Conservation (phyloP, 1,140 invertebrate species). For the Ceratitis capitata region DNA sequence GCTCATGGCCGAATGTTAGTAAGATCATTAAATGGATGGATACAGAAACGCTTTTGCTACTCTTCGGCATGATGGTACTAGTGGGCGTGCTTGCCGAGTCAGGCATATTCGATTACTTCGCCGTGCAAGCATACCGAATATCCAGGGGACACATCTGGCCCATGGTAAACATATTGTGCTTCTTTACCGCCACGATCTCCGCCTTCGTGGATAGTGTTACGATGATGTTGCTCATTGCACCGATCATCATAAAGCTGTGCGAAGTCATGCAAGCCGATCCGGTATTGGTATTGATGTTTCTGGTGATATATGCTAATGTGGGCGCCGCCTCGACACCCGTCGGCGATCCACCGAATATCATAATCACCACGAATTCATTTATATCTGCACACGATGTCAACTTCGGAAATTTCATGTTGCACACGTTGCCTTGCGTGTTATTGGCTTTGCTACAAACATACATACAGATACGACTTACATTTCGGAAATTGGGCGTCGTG, state of each 20-base stretch:
- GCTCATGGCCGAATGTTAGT: slow-evolving; percentile 75
- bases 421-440: slow-evolving; percentile 79
- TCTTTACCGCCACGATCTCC: slow-evolving; percentile 80
- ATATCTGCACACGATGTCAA: slow-evolving; percentile 69
- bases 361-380: slow-evolving; percentile 68
- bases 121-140: slow-evolving; percentile 79
- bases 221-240: slow-evolving; percentile 83
- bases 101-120: slow-evolving; percentile 84
- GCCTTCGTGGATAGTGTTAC: slow-evolving; percentile 88
- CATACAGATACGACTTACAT: slow-evolving; percentile 75
- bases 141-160: slow-evolving; percentile 82
- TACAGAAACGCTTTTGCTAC: slow-evolving; percentile 79
- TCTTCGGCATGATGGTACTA: slow-evolving; percentile 90
- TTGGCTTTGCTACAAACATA: slow-evolving; percentile 74
- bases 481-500: slow-evolving; percentile 72
- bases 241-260: slow-evolving; percentile 83
- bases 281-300: slow-evolving; percentile 75
- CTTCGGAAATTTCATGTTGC: slow-evolving; percentile 78
- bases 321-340: slow-evolving; percentile 84
- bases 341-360: slow-evolving; percentile 87
- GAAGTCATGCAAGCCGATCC: slow-evolving; percentile 87
- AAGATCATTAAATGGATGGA: slow-evolving; percentile 86
- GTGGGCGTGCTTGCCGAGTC: slow-evolving; percentile 85
- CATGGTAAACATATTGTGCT: slow-evolving; percentile 77
- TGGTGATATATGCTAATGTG: slow-evolving; percentile 85